A percentile compares a stretch with the other conserved stretches of the same genome.
phyloP scores from a whole-genome alignment of 2,888 invertebrate genomes.

The Tethea ocularis region DNA sequence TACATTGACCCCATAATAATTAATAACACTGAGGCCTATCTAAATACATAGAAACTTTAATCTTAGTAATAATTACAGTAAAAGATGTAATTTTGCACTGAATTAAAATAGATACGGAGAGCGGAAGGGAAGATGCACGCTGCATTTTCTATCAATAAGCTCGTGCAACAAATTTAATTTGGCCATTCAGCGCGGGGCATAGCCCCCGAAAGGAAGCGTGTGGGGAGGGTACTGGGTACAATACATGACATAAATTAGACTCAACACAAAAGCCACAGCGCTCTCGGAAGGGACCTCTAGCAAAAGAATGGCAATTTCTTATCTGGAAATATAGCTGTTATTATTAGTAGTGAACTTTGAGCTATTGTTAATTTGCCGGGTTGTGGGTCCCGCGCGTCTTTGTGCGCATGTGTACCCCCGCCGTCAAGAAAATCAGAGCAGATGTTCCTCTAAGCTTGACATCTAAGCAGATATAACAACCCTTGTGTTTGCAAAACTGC shows the following conservation, averaged over 20 bases:
- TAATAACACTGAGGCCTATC: constrained; percentile 31
- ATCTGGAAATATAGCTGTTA: constrained; percentile 71
- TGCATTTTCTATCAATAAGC: constrained; percentile 62
- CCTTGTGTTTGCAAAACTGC: constrained; percentile 51
- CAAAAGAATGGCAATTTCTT: constrained; percentile 82
- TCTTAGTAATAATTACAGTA: neutral
- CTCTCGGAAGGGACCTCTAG: constrained; percentile 78
- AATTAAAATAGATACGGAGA: constrained; percentile 34
- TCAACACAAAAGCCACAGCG: constrained; percentile 76
- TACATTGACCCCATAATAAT: constrained; percentile 49
- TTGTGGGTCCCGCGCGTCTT: constrained; percentile 56
- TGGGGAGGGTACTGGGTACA: constrained; percentile 76
- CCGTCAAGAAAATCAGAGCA: constrained; percentile 70
- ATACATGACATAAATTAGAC: constrained; percentile 83
- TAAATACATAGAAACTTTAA: constrained; percentile 10
- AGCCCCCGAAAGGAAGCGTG: constrained; percentile 76
- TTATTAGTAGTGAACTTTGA: constrained; percentile 71
- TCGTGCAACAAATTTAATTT: constrained; percentile 77
- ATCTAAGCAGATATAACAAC: constrained; percentile 58
- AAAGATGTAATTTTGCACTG: constrained; percentile 9
- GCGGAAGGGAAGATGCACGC: constrained; percentile 50
- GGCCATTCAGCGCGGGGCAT: constrained; percentile 58
- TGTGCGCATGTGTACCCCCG: constrained; percentile 49
- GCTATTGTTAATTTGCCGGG: constrained; percentile 73
- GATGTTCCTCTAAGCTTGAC: constrained; percentile 65